Evolutionary conservation across 2,888 invertebrate species (phyloP).

Genomic region (Drepana falcataria): DNA sequence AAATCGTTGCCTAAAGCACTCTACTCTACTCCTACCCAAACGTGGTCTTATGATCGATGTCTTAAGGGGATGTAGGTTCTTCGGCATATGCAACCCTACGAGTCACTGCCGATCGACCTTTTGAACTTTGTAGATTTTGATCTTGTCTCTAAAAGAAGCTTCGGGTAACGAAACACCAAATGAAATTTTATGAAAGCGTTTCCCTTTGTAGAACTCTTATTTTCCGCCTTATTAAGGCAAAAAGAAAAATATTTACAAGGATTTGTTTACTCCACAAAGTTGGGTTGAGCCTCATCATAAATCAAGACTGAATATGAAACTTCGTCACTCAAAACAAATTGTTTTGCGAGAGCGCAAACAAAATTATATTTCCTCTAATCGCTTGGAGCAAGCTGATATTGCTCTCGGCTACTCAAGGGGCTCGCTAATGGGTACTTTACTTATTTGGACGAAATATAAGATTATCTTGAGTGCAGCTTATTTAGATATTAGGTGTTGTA

Average conservation of each 20-base stretch:
- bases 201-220: neutral
- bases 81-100: too few relatives aligned
- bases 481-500: too few relatives aligned
- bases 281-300: neutral
- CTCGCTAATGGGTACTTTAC: neutral
- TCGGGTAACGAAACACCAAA: too few relatives aligned
- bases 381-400: neutral
- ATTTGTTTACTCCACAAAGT: neutral
- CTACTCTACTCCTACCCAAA: too few relatives aligned
- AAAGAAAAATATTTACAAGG: neutral
- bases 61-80: too few relatives aligned
- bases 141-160: too few relatives aligned
- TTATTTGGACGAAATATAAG: too few relatives aligned
- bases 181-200: neutral
- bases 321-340: neutral
- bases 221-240: neutral
- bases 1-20: too few relatives aligned
- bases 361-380: neutral
- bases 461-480: too few relatives aligned
- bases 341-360: neutral
- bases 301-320: neutral
- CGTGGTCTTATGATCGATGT: too few relatives aligned
- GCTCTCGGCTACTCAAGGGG: neutral
- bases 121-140: too few relatives aligned
- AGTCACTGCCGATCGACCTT: too few relatives aligned